phyloP scores from a whole-genome alignment of 2,113 vertebrate genomes.

The Urocolius indicus region DNA sequence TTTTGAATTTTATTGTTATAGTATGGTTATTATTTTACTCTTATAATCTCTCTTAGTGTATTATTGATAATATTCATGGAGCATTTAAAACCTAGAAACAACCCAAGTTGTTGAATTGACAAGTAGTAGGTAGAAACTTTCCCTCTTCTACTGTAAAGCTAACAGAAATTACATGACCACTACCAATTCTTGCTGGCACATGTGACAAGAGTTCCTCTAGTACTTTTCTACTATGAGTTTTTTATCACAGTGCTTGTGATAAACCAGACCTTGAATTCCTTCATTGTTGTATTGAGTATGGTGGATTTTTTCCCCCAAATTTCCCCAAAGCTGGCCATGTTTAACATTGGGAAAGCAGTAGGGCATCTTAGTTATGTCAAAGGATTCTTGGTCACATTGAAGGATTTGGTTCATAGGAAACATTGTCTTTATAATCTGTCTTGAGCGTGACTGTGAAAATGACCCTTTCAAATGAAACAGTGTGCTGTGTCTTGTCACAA shows the following conservation, averaged over 20 bases:
- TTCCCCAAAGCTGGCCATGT: background rate
- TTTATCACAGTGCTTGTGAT: background rate
- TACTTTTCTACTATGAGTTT: background rate
- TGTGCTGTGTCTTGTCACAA: background rate
- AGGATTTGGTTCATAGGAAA: background rate
- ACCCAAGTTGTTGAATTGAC: background rate
- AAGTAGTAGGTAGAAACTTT: background rate
- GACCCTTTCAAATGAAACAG: background rate
- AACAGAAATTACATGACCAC: background rate
- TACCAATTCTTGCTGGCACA: background rate
- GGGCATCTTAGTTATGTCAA: background rate
- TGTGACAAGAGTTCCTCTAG: background rate
- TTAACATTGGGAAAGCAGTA: background rate
- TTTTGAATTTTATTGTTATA: background rate
- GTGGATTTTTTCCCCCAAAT: background rate
- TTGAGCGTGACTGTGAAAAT: background rate
- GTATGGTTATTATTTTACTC: background rate
- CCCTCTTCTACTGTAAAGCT: background rate
- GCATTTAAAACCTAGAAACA: background rate
- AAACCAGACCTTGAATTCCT: background rate
- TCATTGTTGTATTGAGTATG: background rate
- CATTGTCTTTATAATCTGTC: background rate
- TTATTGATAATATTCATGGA: background rate
- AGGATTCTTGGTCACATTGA: background rate
- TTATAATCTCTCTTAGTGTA: fast-evolving